Evolutionary conservation across 2,888 invertebrate species (phyloP).

Genomic region (Callimorpha dominula): DNA sequence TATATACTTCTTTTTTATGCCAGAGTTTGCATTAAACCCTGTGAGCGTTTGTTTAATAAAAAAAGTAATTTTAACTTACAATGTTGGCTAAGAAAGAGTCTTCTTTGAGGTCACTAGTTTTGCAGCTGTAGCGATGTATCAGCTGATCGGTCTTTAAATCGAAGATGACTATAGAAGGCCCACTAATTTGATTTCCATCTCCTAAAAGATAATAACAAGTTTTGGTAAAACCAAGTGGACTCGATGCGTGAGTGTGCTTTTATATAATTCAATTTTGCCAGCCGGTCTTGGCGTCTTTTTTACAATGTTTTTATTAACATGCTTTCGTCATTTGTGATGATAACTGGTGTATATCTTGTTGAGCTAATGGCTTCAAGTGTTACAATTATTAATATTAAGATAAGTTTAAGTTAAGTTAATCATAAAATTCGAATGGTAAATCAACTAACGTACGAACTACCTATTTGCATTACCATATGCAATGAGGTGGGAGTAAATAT

Average conservation of each 20-base stretch:
- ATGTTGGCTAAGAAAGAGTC: slow-evolving; percentile 94
- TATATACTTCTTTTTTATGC: no score
- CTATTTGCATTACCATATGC: neutral
- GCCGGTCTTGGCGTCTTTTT: no score
- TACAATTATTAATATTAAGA: neutral
- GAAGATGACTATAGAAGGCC: slow-evolving; percentile 89
- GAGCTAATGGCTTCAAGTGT: neutral
- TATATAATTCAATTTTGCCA: no score
- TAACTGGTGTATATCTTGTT: neutral
- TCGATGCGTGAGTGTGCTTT: neutral
- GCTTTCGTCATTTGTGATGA: no score
- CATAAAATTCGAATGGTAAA: neutral
- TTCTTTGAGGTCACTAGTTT: slow-evolving; percentile 89
- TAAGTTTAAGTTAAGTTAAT: no score
- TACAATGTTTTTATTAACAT: no score
- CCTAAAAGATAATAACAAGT: slow-evolving; percentile 56
- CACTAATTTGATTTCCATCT: slow-evolving; percentile 85
- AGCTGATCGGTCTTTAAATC: slow-evolving; percentile 92
- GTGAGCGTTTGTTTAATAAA: no score
- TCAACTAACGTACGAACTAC: neutral
- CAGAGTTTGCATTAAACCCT: no score
- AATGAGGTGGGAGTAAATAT: neutral
- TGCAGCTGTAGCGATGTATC: slow-evolving; percentile 89
- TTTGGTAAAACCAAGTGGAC: neutral
- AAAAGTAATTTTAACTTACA: slow-evolving; percentile 78